Evolutionary conservation across 2,797 vertebrate genomes (phyloP).

Genomic region (Australoheros facetus): DNA sequence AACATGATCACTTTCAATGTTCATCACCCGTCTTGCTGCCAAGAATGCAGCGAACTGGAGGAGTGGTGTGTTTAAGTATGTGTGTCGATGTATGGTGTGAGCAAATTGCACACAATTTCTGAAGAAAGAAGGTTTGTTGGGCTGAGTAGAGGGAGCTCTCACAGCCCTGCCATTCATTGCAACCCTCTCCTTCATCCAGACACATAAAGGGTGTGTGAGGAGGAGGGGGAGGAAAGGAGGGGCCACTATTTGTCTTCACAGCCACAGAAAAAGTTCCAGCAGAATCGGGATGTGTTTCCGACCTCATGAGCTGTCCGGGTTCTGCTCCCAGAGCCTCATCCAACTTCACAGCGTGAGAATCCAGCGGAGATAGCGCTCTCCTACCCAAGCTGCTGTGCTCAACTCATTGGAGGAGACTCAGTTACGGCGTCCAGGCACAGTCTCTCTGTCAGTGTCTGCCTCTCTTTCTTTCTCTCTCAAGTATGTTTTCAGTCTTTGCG

Average conservation of each 20-base stretch:
- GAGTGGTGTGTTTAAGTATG: constrained; percentile 51
- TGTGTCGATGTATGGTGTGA: constrained; percentile 69
- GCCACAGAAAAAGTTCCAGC: constrained; percentile 78
- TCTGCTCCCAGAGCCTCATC: constrained; percentile 77
- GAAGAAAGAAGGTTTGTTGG: constrained; percentile 82
- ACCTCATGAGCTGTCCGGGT: constrained; percentile 79
- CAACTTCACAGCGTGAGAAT: constrained; percentile 84
- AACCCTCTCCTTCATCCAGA: constrained; percentile 80
- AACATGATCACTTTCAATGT: constrained; percentile 64
- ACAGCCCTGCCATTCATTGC: constrained; percentile 82
- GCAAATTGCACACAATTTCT: constrained; percentile 81
- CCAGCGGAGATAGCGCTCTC: constrained; percentile 55
- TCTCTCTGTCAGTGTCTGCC: constrained; percentile 42
- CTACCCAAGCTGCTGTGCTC: constrained; percentile 27
- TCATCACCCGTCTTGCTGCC: constrained; percentile 56
- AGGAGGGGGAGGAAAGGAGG: constrained; percentile 36
- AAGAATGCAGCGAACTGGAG: constrained; percentile 63
- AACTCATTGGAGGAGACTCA: constrained; percentile 30
- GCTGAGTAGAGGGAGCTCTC: constrained; percentile 79
- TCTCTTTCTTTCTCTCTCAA: constrained; percentile 53
- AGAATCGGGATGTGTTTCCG: constrained; percentile 80
- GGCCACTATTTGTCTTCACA: constrained; percentile 84
- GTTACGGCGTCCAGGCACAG: constrained; percentile 35
- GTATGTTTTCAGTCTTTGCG: constrained; percentile 55
- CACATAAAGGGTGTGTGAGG: constrained; percentile 77